Percentiles rank a stretch among this genome's conserved stretches.
phyloP scores from a whole-genome alignment of 2,888 invertebrate species.

The Nipponacmea schrenckii region DNA sequence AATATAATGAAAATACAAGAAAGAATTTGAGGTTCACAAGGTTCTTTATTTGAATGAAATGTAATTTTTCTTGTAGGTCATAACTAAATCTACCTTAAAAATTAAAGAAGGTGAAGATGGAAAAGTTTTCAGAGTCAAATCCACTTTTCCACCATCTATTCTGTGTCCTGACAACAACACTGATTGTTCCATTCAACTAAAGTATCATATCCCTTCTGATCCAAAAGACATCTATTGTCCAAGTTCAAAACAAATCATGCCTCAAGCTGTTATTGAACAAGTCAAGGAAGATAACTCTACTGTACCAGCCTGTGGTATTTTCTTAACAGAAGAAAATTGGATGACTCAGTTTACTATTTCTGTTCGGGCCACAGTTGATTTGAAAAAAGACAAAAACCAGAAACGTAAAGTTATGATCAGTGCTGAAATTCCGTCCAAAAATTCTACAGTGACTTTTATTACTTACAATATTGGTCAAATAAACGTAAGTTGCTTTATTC shows the following conservation, averaged over 20 bases:
- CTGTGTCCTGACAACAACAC: slow-evolving; percentile 32
- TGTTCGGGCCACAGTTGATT: slow-evolving; percentile 42
- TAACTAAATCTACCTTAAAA: slow-evolving; percentile 26
- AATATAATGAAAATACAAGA: too few species aligned
- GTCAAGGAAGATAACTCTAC: background rate
- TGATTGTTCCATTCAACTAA: slow-evolving; percentile 20
- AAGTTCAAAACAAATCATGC: slow-evolving; percentile 14
- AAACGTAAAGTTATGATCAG: slow-evolving; percentile 23
- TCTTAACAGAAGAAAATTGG: slow-evolving; percentile 41
- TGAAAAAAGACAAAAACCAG: slow-evolving; percentile 40
- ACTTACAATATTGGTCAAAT: background rate
- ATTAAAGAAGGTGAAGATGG: slow-evolving; percentile 37
- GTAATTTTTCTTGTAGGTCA: slow-evolving; percentile 12
- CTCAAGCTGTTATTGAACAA: slow-evolving; percentile 33
- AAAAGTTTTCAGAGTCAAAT: slow-evolving; percentile 32
- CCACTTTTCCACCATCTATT: slow-evolving; percentile 38
- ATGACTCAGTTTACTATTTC: slow-evolving; percentile 26
- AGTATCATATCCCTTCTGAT: slow-evolving; percentile 11
- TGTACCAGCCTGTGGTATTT: slow-evolving; percentile 29
- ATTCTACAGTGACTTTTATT: background rate
- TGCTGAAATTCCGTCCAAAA: slow-evolving; percentile 14
- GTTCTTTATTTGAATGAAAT: too few species aligned
- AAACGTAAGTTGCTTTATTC: background rate
- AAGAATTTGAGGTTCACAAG: too few species aligned
- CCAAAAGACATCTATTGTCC: slow-evolving; percentile 22